These are phyloP conservation scores for Clamator glandarius DNA, from an alignment of 2,797 vertebrate species.

Conservation along the genomic window DNA sequence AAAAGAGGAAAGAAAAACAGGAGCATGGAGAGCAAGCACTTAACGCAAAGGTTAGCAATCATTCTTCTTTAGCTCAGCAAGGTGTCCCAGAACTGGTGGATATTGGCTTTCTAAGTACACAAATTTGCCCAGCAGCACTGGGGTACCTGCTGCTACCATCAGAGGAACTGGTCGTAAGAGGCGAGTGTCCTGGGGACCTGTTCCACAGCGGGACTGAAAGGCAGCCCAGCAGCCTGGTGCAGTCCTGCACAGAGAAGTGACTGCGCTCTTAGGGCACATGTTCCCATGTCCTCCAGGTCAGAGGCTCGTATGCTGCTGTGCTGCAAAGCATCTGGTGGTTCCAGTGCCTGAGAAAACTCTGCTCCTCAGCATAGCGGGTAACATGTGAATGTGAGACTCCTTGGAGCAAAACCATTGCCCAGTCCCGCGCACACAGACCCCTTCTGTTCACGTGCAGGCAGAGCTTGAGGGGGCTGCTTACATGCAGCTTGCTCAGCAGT, in stretches of 20 bases:
- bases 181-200: neutral
- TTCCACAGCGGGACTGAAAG: neutral
- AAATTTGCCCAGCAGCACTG: neutral
- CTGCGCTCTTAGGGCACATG: accelerated
- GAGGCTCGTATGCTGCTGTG: neutral
- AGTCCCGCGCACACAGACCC: neutral
- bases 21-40: neutral
- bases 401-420: neutral
- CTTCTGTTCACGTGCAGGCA: neutral
- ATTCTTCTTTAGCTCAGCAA: neutral
- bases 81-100: neutral
- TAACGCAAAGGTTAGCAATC: neutral
- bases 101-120: neutral
- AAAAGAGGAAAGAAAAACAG: neutral
- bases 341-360: neutral
- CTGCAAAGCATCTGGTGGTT: neutral
- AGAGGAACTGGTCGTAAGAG: neutral
- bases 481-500: neutral
- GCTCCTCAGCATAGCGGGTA: neutral
- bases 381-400: neutral
- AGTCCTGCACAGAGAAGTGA: accelerated
- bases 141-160: neutral
- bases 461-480: neutral
- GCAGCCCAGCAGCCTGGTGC: neutral
- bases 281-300: neutral